Conservation (phyloP, 2,797 vertebrate species). For the Notolabrus celidotus region DNA sequence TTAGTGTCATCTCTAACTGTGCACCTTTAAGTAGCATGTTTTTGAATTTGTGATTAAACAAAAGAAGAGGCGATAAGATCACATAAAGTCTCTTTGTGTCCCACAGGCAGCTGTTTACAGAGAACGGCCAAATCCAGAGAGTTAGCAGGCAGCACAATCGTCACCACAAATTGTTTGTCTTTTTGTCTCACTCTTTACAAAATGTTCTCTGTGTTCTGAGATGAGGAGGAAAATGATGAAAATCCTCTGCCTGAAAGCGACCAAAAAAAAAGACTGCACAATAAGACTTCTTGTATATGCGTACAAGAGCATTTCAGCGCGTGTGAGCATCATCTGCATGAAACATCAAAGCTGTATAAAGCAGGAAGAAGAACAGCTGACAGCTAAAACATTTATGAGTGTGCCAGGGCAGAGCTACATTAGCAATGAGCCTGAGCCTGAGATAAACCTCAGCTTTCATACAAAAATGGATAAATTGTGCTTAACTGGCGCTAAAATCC, state of each 20-base stretch:
- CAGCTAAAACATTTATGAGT: conserved; percentile 75
- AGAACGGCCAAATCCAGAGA: conserved; percentile 63
- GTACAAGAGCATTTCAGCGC: conserved; percentile 20
- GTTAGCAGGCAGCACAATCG: conserved; percentile 67
- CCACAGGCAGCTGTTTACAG: conserved; percentile 57
- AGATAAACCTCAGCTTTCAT: conserved; percentile 60
- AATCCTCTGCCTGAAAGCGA: conserved; percentile 13
- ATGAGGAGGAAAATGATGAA: conserved; percentile 34
- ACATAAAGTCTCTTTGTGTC: conserved; percentile 70
- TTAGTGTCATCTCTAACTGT: conserved; percentile 3
- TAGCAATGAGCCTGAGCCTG: conserved; percentile 45
- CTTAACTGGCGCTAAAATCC: conserved; percentile 43
- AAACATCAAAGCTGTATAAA: conserved; percentile 73
- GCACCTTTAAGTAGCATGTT: neutral
- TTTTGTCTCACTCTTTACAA: conserved; percentile 49
- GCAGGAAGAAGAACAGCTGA: conserved; percentile 70
- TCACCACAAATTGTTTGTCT: conserved; percentile 66
- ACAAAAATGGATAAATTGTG: conserved; percentile 61
- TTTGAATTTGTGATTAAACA: conserved; percentile 21
- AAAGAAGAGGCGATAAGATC: conserved; percentile 21
- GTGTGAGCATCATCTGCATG: conserved; percentile 49
- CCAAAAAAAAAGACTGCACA: conserved; percentile 45
- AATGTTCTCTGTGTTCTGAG: conserved; percentile 61
- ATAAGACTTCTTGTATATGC: conserved; percentile 36
- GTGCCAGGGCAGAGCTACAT: conserved; percentile 48